Conservation (phyloP, 2,113 vertebrate species). For the Phyllostomus hastatus region DNA sequence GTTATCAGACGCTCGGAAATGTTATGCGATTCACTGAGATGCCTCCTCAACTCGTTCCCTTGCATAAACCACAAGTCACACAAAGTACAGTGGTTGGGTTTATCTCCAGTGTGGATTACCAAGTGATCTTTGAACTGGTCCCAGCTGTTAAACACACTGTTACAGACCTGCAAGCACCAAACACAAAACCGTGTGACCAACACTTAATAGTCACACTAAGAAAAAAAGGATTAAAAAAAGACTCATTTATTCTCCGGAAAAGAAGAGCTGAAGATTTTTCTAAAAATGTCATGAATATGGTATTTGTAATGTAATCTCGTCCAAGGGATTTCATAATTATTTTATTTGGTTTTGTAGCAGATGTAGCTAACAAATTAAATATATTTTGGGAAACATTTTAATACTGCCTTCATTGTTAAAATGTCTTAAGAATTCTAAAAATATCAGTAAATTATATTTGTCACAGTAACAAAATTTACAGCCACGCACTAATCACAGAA, state of each 20-base stretch:
- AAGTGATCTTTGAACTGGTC: constrained; percentile 98
- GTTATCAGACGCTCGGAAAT: constrained; percentile 83
- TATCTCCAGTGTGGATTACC: constrained; percentile 96
- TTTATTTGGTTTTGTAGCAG: constrained; percentile 15
- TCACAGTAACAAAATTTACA: background rate
- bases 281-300: background rate
- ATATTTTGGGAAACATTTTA: background rate
- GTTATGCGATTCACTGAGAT: constrained; percentile 89
- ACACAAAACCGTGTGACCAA: constrained; percentile 16
- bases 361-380: background rate
- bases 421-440: background rate
- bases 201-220: constrained; percentile 6
- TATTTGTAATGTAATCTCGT: background rate
- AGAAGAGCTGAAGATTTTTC: background rate
- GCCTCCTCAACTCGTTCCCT: constrained; percentile 89
- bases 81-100: constrained; percentile 97
- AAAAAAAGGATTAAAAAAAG: background rate
- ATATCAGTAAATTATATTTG: constrained; percentile 3
- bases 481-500: background rate
- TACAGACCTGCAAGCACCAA: constrained; percentile 90
- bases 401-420: background rate
- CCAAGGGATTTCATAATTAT: background rate
- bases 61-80: constrained; percentile 99
- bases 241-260: background rate
- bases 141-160: constrained; percentile 98